Evolutionary conservation across 2,888 invertebrate species (phyloP), one percentile per base, ranked within the genome.

Genomic region (Drosophila demipolita): DNA sequence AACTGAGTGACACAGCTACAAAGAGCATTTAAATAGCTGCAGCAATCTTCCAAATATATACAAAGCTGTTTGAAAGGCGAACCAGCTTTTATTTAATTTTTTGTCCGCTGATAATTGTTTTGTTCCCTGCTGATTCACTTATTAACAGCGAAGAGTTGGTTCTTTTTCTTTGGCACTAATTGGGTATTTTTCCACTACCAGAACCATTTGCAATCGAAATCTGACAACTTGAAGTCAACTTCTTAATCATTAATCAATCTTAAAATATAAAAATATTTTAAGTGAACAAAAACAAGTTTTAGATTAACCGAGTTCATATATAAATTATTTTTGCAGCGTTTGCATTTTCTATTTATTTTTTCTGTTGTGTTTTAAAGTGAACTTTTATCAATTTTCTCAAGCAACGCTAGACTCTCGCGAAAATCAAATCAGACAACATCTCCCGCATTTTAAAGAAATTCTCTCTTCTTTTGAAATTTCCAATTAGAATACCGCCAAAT

Each of bases 181-280:
- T 35, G 11, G 20, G 35, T 62, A 53, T 42, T 62, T 66, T 66
- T 71, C 52, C 33, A 64, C 36, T 29, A 29, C 29, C 1, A 45
- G 15, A 15, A n/a, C 4, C 40, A 9, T n/a, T n/a, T 0, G n/a
- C 17, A n/a, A 15, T 23, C 45, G 20, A 4, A 45, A 15, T 20
- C 7, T 1, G 20, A 4, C 20, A 20, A 20, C 20, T 20, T 45
- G 15, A 45, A 45, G 29, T 29, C 29, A 29, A 29, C 29, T 40
- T 4, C n/a, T 5, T 40, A 11, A n/a, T n/a, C 40, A 0, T 3
- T n/a, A 40, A 20, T 20, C 9, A 42, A 3, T 3, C 3, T 12
- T 6, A 6, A 12, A 20, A 20, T 20, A 42, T 20, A 20, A 20
- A 42, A 42, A 3, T 12, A 6, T 20, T 20, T n/a, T 42, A n/a